phyloP scores from a whole-genome alignment of 92 coral and sea anemone species.

The Bergia sp. region DNA sequence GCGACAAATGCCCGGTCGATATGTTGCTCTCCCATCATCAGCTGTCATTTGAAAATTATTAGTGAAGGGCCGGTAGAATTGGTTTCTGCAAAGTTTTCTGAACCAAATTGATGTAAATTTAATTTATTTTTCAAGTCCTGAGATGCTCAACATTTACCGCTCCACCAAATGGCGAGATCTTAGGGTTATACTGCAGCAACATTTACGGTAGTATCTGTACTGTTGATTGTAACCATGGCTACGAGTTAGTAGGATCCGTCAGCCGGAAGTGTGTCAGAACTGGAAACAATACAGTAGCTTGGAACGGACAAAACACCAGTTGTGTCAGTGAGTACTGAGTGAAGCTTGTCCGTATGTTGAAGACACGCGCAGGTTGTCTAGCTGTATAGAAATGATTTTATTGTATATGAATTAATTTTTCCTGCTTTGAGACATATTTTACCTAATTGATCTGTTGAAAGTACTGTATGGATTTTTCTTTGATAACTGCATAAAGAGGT shows the following conservation, averaged over 20 bases:
- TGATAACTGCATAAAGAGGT: too few species aligned
- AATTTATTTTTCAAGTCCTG: neutral
- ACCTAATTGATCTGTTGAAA: too few species aligned
- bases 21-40: too few species aligned
- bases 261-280: neutral
- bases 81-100: neutral
- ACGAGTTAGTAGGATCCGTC: neutral
- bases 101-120: neutral
- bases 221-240: neutral
- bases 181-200: neutral
- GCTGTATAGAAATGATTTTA: too few species aligned
- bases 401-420: too few species aligned
- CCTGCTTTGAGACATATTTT: too few species aligned
- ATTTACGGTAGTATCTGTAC: neutral
- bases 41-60: too few species aligned
- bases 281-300: neutral
- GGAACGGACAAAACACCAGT: neutral
- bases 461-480: too few species aligned
- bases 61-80: too few species aligned
- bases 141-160: neutral
- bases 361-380: too few species aligned
- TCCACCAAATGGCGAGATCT: neutral
- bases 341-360: too few species aligned
- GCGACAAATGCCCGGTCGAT: too few species aligned
- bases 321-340: neutral